phyloP scores from a whole-genome alignment of 2,797 vertebrate species.

The Kryptolebias ocellatus region DNA sequence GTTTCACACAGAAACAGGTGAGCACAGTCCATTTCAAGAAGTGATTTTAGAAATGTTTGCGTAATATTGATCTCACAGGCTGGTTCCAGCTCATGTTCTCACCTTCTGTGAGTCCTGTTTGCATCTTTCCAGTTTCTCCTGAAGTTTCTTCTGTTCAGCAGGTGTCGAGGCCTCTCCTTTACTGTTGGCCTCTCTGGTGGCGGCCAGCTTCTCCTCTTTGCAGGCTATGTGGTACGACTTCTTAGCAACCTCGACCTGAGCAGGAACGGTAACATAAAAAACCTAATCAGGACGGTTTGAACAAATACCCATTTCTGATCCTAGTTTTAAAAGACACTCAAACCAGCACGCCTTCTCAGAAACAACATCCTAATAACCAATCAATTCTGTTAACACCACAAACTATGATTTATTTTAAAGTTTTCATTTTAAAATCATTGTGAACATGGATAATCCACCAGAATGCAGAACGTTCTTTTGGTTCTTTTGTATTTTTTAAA shows the following conservation, averaged over 20 bases:
- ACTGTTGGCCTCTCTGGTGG: constrained; percentile 89
- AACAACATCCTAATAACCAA: background rate
- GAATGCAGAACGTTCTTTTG: too few species aligned
- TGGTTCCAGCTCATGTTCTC: constrained; percentile 6
- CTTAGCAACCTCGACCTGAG: constrained; percentile 91
- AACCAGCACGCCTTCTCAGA: too few species aligned
- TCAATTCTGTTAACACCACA: background rate
- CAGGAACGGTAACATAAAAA: background rate
- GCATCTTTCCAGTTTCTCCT: constrained; percentile 96
- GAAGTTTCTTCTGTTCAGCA: constrained; percentile 92
- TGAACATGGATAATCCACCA: background rate
- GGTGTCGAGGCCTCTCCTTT: constrained; percentile 88
- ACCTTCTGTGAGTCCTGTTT: constrained; percentile 96
- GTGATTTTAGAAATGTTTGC: too few species aligned
- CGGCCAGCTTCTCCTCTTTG: constrained; percentile 95
- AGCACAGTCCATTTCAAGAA: too few species aligned
- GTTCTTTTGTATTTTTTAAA: background rate
- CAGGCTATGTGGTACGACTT: constrained; percentile 94
- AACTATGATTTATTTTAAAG: too few species aligned
- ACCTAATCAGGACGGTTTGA: constrained; percentile 5
- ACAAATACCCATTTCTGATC: too few species aligned
- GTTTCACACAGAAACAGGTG: too few species aligned
- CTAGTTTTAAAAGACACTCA: too few species aligned
- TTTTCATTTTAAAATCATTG: background rate
- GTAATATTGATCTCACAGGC: too few species aligned